Evolutionary conservation across 2,797 vertebrate species (phyloP), one percentile per base, ranked within the genome.

Genomic region (Sarcoramphus papa): DNA sequence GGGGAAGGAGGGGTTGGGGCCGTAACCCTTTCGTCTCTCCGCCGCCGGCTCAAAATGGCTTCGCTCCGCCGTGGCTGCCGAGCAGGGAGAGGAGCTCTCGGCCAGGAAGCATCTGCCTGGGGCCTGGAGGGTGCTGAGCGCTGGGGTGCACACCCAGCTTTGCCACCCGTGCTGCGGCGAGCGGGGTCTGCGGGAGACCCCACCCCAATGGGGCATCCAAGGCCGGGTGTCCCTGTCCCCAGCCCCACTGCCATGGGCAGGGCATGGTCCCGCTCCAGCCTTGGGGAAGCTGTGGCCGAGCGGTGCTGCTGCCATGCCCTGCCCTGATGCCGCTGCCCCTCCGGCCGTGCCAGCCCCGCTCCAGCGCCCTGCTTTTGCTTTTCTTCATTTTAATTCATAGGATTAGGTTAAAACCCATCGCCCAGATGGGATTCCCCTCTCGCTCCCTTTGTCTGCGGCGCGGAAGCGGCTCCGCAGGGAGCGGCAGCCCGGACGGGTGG

Each of bases 1-100:
- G 40, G 50, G 22, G n/a, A 50, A 33, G 91, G 89, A 67, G 90
- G 88, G 67, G 18, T 45, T 2, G 94, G 76, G 63, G 76, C 68
- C 37, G 53, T 85, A 65, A 94, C 93, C 88, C 94, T 80, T 76
- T 75, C 62, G 27, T 60, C 72, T 79, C 62, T 28, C 62, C 12
- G 28, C 40, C 7, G 23, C 18, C 9, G 48, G 57, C 83, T 94
- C 95, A 95, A 86, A 92, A 94, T 95, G 93, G 91, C 95, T 90
- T 72, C 95, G 84, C 9, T 30, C 23, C 2, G 80, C 63, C 31
- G n/a, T 35, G 64, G 78, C 68, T 48, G 88, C 82, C 5, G 50
- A 50, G 43, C 16, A 23, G 43, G 28, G 53, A 48, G 24, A 23
- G 72, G 25, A 75, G 80, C 76, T 14, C 41, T 12, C 0, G 9